Base-by-base conservation (phyloP, 2,797 vertebrate species). In the Anolis apletophallus region DNA sequence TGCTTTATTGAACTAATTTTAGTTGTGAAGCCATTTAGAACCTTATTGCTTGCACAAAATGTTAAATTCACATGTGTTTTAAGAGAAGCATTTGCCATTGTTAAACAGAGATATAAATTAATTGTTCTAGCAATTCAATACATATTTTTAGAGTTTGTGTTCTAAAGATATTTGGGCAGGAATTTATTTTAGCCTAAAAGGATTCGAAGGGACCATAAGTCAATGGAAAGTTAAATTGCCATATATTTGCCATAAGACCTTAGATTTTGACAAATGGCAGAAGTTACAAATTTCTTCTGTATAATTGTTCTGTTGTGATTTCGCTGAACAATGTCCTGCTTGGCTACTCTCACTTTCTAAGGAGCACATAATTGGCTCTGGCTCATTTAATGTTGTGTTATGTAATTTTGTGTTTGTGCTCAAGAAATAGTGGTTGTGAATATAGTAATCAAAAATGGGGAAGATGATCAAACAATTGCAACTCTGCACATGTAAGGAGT, bases 171-270 rank as follows among this genome's bases (percentile, higher is more conserved):
- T 46, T 36, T 87, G 34, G 32, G 34, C 10, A 72, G 54, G 32
- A 34, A 68, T 69, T 82, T 40, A 5, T 40, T 90, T 54, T 26
- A 59, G 76, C 61, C 6, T 26, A 80, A 26, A 72, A 72, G 17
- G 26, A 72, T 79, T 77, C 7, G 72, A 72, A 50, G 68, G 54
- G 0, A 79, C 87, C 5, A 5, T 76, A 83, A 64, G 64, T 71
- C 34, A 81, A 55, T 36, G 6, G 68, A 87, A 82, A 78, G 68
- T 12, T 73, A 78, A 81, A 81, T 78, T 85, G 69, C 55, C 74
- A 68, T 78, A 85, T 1, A 74, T 73, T 85, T 81, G 21, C 17
- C 67, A 73, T 54, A 82, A 85, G n/a, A 14, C 13, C 46, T 67
- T 40, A 80, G n/a, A 68, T 5, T 57, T 46, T 81, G 46, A 81